phyloP scores from a whole-genome alignment of 1,140 invertebrate species.

The Notospermus geniculatus region DNA sequence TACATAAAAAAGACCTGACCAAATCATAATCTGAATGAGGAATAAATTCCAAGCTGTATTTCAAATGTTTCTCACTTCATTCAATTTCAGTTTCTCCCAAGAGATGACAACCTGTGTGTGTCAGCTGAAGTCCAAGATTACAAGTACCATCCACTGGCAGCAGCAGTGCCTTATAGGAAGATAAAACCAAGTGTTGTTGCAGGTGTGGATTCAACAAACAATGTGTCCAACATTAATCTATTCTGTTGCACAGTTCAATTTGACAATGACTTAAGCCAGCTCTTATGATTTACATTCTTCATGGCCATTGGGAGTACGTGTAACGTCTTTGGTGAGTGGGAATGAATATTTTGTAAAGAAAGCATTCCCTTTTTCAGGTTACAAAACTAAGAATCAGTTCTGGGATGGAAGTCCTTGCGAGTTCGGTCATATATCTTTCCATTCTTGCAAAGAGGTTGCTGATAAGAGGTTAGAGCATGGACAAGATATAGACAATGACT shows the following conservation, averaged over 20 bases:
- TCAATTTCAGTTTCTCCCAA: constrained; percentile 34
- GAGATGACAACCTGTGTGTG: constrained; percentile 60
- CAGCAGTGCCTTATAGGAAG: constrained; percentile 60
- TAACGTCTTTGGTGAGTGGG: neutral
- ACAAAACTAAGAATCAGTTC: constrained; percentile 65
- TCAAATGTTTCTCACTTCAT: neutral
- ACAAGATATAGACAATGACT: constrained; percentile 10
- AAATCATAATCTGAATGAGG: neutral
- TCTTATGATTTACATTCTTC: neutral
- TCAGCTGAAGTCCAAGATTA: constrained; percentile 61
- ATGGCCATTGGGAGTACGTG: neutral
- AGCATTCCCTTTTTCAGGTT: constrained; percentile 59
- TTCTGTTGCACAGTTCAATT: neutral
- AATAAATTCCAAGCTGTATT: neutral
- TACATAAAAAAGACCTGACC: neutral
- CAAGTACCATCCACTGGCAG: constrained; percentile 61
- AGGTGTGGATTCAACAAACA: constrained; percentile 58
- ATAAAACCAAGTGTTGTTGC: constrained; percentile 71
- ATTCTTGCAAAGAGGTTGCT: constrained; percentile 56
- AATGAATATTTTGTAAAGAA: constrained; percentile 8
- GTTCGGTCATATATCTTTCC: constrained; percentile 74
- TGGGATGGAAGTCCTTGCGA: constrained; percentile 64
- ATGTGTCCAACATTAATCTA: too few relatives aligned
- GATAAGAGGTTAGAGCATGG: constrained; percentile 5
- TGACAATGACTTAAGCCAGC: neutral